A percentile compares a stretch with the other conserved stretches of the same genome.
phyloP scores from a whole-genome alignment of 1,140 invertebrate genomes.

The Drosophila murphyi region DNA sequence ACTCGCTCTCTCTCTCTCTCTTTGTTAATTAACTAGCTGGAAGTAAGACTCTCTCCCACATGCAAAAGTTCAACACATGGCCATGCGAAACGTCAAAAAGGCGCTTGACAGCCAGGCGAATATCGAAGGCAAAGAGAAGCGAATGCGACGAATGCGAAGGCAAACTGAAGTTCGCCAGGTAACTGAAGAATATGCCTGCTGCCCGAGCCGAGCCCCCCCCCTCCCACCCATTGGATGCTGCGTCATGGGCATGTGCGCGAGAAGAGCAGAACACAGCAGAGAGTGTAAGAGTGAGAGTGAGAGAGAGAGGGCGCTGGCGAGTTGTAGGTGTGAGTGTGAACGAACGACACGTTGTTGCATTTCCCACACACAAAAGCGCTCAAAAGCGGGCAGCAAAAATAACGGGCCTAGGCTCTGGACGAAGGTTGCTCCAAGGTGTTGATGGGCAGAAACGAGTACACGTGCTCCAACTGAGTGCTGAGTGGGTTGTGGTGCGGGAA shows the following conservation, averaged over 20 bases:
- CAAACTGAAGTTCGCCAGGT: slow-evolving; percentile 60
- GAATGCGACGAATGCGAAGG: slow-evolving; percentile 21
- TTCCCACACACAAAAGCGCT: slow-evolving; percentile 48
- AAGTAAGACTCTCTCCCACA: slow-evolving; percentile 37
- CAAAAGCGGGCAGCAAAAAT: slow-evolving; percentile 57
- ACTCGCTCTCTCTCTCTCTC: slow-evolving; percentile 13
- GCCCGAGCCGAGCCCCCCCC: slow-evolving; percentile 1
- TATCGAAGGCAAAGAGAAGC: slow-evolving; percentile 44
- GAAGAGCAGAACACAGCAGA: not conserved
- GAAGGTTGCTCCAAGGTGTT: slow-evolving; percentile 69
- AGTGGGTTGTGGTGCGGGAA: not conserved
- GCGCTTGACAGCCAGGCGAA: slow-evolving; percentile 62
- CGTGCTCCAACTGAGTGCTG: slow-evolving; percentile 39
- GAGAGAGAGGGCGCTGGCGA: not conserved
- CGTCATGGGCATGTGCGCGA: not conserved
- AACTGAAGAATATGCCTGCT: slow-evolving; percentile 29
- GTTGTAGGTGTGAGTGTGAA: slow-evolving; percentile 57
- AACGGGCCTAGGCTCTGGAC: slow-evolving; percentile 38
- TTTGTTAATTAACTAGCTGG: not conserved
- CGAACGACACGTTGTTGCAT: slow-evolving; percentile 79
- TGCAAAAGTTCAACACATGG: slow-evolving; percentile 72
- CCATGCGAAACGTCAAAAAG: slow-evolving; percentile 66
- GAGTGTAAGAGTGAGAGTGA: slow-evolving; percentile 3
- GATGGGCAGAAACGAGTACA: slow-evolving; percentile 52
- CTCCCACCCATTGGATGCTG: slow-evolving; percentile 55